Conservation (phyloP, 2,113 vertebrate genomes). For the Alectura lathami region DNA sequence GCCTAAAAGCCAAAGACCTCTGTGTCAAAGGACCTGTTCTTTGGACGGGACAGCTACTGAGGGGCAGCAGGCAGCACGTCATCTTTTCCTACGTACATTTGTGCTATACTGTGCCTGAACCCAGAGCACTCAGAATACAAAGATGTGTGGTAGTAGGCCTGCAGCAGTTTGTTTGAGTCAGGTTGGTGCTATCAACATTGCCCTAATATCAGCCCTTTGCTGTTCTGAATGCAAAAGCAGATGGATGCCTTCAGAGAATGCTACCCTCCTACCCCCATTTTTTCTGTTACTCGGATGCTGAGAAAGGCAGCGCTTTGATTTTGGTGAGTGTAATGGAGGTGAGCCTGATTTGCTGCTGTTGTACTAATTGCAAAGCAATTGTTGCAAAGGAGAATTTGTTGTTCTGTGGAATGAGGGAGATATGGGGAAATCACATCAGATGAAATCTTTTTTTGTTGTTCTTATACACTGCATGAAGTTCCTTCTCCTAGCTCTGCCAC, state of each 20-base stretch:
- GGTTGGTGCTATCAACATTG: background rate
- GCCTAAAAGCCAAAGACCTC: background rate
- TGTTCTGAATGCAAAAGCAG: background rate
- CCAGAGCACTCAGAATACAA: background rate
- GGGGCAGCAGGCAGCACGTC: background rate
- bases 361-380: background rate
- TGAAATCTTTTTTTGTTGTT: background rate
- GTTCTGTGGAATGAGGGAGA: background rate
- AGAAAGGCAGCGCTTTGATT: background rate
- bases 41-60: background rate
- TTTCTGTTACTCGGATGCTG: background rate
- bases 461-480: background rate
- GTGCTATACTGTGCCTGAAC: background rate
- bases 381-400: background rate
- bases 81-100: background rate
- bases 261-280: background rate
- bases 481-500: background rate
- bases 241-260: background rate
- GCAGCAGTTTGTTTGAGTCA: background rate
- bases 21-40: background rate
- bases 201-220: background rate
- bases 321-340: background rate
- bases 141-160: background rate
- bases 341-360: background rate
- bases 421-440: background rate